A percentile compares a stretch with the other conserved stretches of the same genome.
These are phyloP conservation scores for Labrus mixtus DNA, from an alignment of 2,113 vertebrate genomes.

Conservation along the genomic window DNA sequence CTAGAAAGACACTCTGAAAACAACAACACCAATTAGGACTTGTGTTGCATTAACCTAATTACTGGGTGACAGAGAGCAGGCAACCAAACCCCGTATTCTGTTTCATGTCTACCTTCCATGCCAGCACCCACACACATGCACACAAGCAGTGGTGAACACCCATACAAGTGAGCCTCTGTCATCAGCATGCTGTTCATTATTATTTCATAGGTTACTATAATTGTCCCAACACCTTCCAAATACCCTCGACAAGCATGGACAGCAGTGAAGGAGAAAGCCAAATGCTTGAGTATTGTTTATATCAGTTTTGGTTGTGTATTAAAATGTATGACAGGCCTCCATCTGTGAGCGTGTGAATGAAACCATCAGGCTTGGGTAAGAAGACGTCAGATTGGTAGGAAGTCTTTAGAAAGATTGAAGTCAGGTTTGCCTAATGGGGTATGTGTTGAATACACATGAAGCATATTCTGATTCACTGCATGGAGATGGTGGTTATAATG, in stretches of 20 bases:
- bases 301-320: slow-evolving; percentile 33
- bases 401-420: slow-evolving; percentile 21
- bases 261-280: neutral
- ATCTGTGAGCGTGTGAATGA: slow-evolving; percentile 54
- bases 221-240: slow-evolving; percentile 62
- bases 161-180: slow-evolving; percentile 64
- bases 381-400: slow-evolving; percentile 30
- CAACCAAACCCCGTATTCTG: slow-evolving; percentile 57
- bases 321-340: slow-evolving; percentile 36
- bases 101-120: slow-evolving; percentile 62
- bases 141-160: slow-evolving; percentile 5
- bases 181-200: slow-evolving; percentile 63
- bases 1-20: slow-evolving; percentile 30
- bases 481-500: slow-evolving; percentile 15
- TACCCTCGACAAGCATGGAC: slow-evolving; percentile 33
- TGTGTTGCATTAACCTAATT: slow-evolving; percentile 82
- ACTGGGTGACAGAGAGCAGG: slow-evolving; percentile 55
- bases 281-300: neutral
- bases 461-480: slow-evolving; percentile 3
- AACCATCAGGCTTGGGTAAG: slow-evolving; percentile 19
- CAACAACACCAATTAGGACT: slow-evolving; percentile 63
- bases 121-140: slow-evolving; percentile 6
- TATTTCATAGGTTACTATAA: slow-evolving; percentile 70
- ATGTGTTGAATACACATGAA: neutral
- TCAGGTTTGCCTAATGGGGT: slow-evolving; percentile 13